Percentiles rank a stretch among this genome's conserved stretches.
Evolutionary conservation across 2,888 invertebrate species (phyloP).

Genomic region (Lycia hirtaria): DNA sequence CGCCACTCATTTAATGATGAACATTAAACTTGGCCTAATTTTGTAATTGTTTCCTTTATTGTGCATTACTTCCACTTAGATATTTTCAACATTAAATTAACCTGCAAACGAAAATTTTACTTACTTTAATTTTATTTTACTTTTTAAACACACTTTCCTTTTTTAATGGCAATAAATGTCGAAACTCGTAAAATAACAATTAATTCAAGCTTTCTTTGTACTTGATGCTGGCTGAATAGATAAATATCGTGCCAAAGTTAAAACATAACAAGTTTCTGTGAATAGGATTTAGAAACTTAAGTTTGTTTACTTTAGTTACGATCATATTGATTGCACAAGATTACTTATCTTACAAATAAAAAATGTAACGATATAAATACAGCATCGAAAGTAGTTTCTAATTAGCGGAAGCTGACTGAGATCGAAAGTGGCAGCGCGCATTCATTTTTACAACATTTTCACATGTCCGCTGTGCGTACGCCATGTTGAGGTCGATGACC

Average conservation of each 20-base stretch:
- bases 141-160: slow-evolving; percentile 20
- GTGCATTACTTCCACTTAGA: slow-evolving; percentile 24
- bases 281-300: background rate
- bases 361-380: slow-evolving; percentile 28
- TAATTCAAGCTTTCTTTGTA: too few species aligned
- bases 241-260: too few species aligned
- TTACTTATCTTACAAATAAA: slow-evolving; percentile 17
- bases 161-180: slow-evolving; percentile 16
- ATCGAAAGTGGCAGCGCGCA: slow-evolving; percentile 61
- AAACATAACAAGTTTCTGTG: background rate
- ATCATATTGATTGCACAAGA: slow-evolving; percentile 11
- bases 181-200: background rate
- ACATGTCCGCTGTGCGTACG: slow-evolving; percentile 53
- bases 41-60: slow-evolving; percentile 41
- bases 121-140: too few species aligned
- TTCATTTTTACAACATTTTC: slow-evolving; percentile 66
- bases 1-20: slow-evolving; percentile 27
- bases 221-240: too few species aligned
- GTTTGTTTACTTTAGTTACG: background rate
- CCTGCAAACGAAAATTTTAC: slow-evolving; percentile 1
- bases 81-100: slow-evolving; percentile 9
- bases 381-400: slow-evolving; percentile 48
- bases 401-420: slow-evolving; percentile 55
- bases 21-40: slow-evolving; percentile 37
- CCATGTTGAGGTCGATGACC: slow-evolving; percentile 40